Conservation (phyloP, 2,113 vertebrate species). For the Desmodus rotundus region DNA sequence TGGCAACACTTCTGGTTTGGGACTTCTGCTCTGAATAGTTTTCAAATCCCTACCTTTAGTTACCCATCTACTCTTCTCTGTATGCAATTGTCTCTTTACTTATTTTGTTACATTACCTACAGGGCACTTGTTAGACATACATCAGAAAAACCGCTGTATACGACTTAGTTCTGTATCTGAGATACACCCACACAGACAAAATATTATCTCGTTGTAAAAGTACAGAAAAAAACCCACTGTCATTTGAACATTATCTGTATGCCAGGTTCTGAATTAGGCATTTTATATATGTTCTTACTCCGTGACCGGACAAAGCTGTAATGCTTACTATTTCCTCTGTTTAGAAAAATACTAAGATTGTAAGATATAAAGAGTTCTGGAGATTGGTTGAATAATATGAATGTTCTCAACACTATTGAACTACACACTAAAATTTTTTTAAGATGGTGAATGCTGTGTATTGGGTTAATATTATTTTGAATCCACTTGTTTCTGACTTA, state of each 20-base stretch:
- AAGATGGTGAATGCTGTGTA: background rate
- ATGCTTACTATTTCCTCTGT: background rate
- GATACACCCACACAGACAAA: background rate
- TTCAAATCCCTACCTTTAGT: background rate
- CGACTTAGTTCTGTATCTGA: background rate
- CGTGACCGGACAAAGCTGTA: background rate
- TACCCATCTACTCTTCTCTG: background rate
- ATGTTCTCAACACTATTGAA: background rate
- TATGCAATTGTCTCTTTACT: background rate
- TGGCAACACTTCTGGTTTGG: background rate
- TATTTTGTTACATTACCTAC: background rate
- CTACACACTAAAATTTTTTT: background rate
- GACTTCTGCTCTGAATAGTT: background rate
- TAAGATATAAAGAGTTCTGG: background rate
- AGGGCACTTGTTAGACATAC: background rate
- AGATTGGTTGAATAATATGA: background rate
- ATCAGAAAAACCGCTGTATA: background rate
- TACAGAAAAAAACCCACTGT: background rate
- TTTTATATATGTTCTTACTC: background rate
- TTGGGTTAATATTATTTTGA: background rate
- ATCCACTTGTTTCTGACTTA: background rate
- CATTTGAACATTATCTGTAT: background rate
- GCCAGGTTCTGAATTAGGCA: background rate
- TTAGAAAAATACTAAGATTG: background rate
- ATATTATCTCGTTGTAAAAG: background rate